phyloP scores from a whole-genome alignment of 2,888 invertebrate genomes.

The Orthonevra nobilis region DNA sequence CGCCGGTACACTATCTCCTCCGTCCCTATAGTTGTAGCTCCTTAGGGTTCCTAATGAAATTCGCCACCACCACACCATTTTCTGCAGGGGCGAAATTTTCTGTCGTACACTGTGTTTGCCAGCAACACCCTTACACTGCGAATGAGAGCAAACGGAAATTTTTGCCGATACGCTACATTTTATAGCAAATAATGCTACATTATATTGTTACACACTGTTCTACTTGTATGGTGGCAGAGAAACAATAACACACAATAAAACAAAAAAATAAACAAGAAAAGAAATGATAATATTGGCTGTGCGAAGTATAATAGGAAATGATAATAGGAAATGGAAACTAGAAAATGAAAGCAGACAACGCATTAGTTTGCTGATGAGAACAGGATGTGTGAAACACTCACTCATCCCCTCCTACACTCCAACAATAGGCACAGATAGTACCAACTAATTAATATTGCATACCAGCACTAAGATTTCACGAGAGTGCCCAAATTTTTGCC shows the following conservation, averaged over 20 bases:
- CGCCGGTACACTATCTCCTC: slow-evolving; percentile 6
- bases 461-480: too few relatives aligned
- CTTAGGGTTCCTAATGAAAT: slow-evolving; percentile 44
- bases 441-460: slow-evolving; percentile 38
- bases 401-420: slow-evolving; percentile 12
- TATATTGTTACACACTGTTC: slow-evolving; percentile 50
- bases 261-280: slow-evolving; percentile 15
- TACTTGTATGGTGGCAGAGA: slow-evolving; percentile 13
- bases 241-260: slow-evolving; percentile 14
- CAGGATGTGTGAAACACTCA: slow-evolving; percentile 58
- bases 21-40: too few relatives aligned
- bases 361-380: slow-evolving; percentile 49
- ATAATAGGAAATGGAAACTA: slow-evolving; percentile 64
- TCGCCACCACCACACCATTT: slow-evolving; percentile 15
- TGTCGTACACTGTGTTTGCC: too few relatives aligned
- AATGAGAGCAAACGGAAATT: slow-evolving; percentile 44
- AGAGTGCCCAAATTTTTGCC: too few relatives aligned
- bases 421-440: too few relatives aligned
- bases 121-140: slow-evolving; percentile 4
- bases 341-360: slow-evolving; percentile 51
- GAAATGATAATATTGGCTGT: slow-evolving; percentile 34
- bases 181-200: slow-evolving; percentile 56
- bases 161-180: slow-evolving; percentile 53
- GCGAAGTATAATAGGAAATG: slow-evolving; percentile 36
- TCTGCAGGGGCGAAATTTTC: slow-evolving; percentile 5